These are phyloP conservation scores for Isurus oxyrinchus DNA, from an alignment of 2,113 vertebrate genomes.

Conservation along the genomic window DNA sequence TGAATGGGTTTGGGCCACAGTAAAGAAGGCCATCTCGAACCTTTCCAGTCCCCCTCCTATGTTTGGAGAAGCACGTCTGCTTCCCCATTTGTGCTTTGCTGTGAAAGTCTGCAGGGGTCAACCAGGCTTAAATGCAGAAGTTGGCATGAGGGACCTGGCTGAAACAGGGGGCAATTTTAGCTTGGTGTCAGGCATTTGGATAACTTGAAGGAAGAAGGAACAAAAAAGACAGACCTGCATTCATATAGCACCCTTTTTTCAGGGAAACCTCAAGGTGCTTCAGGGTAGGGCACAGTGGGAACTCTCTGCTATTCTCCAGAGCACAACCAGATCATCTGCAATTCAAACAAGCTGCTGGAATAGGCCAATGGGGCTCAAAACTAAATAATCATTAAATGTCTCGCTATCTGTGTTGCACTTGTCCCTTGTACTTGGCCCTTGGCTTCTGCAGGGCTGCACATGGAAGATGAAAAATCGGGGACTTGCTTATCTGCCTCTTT, in stretches of 20 bases:
- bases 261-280: background rate
- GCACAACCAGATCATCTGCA: background rate
- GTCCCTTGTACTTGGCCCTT: too few relatives aligned
- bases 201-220: background rate
- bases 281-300: background rate
- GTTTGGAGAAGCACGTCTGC: background rate
- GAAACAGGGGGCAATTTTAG: background rate
- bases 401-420: background rate
- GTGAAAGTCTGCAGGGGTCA: background rate
- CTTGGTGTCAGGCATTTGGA: background rate
- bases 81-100: background rate
- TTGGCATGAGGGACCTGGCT: background rate
- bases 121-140: background rate
- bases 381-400: background rate
- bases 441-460: background rate
- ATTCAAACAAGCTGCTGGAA: background rate
- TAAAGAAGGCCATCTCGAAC: background rate
- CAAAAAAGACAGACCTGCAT: background rate
- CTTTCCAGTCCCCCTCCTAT: background rate
- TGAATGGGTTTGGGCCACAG: background rate
- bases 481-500: background rate
- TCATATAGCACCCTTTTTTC: background rate
- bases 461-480: background rate
- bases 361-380: background rate
- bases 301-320: background rate